Evolutionary conservation across 2,113 vertebrate genomes (phyloP).

Genomic region (Australoheros scitulus): DNA sequence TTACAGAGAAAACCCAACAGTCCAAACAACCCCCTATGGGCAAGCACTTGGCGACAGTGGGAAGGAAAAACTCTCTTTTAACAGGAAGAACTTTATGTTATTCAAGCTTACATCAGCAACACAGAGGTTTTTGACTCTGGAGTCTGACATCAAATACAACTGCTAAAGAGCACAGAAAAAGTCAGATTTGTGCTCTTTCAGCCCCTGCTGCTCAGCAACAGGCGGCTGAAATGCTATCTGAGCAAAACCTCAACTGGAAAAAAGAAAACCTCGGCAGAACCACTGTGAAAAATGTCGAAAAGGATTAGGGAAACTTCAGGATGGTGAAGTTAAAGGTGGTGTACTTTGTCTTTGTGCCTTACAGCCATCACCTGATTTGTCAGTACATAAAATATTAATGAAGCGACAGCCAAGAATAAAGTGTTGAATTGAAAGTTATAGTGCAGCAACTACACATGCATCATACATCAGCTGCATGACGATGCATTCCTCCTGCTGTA

Average conservation of each 20-base stretch:
- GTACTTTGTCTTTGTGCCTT: not conserved
- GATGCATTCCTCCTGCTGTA: slow-evolving; percentile 17
- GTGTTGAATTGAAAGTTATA: not conserved
- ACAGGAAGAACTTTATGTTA: not conserved
- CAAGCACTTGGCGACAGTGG: no score
- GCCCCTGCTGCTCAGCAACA: not conserved
- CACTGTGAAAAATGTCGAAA: slow-evolving; percentile 9
- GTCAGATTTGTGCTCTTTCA: not conserved
- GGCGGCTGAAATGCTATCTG: not conserved
- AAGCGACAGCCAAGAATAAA: not conserved
- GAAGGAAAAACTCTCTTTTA: no score
- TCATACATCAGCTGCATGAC: not conserved
- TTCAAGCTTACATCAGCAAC: not conserved
- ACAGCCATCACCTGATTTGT: not conserved
- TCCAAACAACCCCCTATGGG: no score
- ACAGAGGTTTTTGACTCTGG: not conserved
- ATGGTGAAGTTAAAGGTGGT: not conserved
- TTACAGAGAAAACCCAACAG: no score
- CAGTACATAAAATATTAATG: not conserved
- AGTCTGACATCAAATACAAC: not conserved
- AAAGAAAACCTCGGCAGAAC: slow-evolving; percentile 10
- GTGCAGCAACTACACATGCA: not conserved
- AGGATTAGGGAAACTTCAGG: not conserved
- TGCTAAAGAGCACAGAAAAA: not conserved
- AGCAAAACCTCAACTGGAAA: not conserved